Conservation (phyloP, 23 tunicate species). For the Ciona savignyi region DNA sequence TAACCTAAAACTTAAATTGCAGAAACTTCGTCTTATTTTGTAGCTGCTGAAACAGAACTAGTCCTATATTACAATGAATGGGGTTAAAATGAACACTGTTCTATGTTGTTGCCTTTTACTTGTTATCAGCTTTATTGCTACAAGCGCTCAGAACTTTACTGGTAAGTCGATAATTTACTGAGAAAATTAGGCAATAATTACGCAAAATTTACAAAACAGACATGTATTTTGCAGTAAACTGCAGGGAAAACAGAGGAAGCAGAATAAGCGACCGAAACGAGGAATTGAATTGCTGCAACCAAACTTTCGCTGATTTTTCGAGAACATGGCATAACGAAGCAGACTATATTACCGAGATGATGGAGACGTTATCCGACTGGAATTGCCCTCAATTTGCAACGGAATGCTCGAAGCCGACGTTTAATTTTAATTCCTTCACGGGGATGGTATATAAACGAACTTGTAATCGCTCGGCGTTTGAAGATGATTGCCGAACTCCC, state of each 20-base stretch:
- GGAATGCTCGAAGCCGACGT: slow-evolving; percentile 6
- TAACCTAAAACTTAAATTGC: too few relatives aligned
- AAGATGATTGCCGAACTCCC: neutral
- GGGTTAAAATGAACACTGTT: too few relatives aligned
- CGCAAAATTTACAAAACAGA: too few relatives aligned
- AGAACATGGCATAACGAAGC: neutral
- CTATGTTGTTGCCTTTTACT: neutral
- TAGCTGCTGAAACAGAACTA: too few relatives aligned
- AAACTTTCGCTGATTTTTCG: neutral
- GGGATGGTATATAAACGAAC: neutral
- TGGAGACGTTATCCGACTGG: neutral
- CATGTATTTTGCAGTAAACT: neutral
- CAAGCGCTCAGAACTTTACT: neutral
- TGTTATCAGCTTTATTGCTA: neutral
- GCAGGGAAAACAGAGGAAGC: neutral
- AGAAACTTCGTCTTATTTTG: too few relatives aligned
- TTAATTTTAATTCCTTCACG: neutral
- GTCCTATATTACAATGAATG: too few relatives aligned
- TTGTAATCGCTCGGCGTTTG: neutral
- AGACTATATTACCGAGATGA: neutral
- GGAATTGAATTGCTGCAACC: neutral
- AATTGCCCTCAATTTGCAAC: slow-evolving; percentile 1
- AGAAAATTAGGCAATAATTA: too few relatives aligned
- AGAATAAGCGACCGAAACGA: neutral
- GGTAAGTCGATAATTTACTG: neutral